A percentile compares a stretch with the other conserved stretches of the same genome.
Evolutionary conservation across 2,888 invertebrate genomes (phyloP).

Genomic region (Molanna angustata): DNA sequence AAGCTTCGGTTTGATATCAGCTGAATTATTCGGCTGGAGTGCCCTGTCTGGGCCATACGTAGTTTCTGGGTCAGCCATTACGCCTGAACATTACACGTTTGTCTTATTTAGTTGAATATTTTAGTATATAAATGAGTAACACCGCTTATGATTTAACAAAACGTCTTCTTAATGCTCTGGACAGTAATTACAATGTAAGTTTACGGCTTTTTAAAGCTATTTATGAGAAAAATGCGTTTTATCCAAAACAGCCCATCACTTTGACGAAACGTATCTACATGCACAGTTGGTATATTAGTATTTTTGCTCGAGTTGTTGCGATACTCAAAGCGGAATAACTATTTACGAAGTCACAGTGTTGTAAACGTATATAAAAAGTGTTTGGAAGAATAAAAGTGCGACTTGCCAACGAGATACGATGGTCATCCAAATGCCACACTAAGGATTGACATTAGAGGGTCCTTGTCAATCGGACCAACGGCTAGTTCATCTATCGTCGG

Average conservation of each 20-base stretch:
- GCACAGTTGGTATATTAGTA: conserved; percentile 17
- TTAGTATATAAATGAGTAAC: conserved; percentile 74
- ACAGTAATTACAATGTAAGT: conserved; percentile 98
- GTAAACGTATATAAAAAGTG: too few species aligned
- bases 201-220: conserved; percentile 35
- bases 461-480: too few species aligned
- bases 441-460: too few species aligned
- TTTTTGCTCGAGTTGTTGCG: too few species aligned
- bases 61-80: conserved; percentile 59
- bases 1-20: conserved; percentile 57
- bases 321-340: too few species aligned
- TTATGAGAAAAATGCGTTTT: conserved; percentile 26
- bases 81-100: conserved; percentile 59
- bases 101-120: conserved; percentile 60
- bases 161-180: conserved; percentile 94
- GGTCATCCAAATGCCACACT: too few species aligned
- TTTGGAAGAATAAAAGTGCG: too few species aligned
- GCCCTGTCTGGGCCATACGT: conserved; percentile 61
- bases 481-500: too few species aligned
- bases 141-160: conserved; percentile 89
- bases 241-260: conserved; percentile 25
- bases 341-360: too few species aligned
- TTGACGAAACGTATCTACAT: conserved; percentile 19
- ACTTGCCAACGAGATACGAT: too few species aligned
- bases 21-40: conserved; percentile 61